A percentile compares a stretch with the other conserved stretches of the same genome.
Conservation (phyloP, 2,888 invertebrate species). For the Empis stercorea region DNA sequence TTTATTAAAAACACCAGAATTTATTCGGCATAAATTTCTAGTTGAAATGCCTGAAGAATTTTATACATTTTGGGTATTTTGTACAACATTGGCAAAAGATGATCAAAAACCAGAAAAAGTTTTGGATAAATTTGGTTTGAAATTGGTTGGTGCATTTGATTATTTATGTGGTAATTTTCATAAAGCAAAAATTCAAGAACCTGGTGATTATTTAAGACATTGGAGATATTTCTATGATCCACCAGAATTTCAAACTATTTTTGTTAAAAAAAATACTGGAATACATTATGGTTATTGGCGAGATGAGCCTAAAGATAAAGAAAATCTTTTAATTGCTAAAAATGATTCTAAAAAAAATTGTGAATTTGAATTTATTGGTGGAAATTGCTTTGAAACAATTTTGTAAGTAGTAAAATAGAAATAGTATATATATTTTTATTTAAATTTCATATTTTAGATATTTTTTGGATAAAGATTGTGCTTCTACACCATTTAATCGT, state of each 20-base stretch:
- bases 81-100: conserved; percentile 42
- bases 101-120: conserved; percentile 44
- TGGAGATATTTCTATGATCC: conserved; percentile 91
- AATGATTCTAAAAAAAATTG: conserved; percentile 59
- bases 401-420: conserved; percentile 7
- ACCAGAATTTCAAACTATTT: conserved; percentile 81
- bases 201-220: conserved; percentile 58
- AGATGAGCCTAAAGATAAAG: conserved; percentile 62
- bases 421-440: neutral
- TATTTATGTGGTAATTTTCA: conserved; percentile 52
- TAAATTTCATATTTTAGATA: conserved; percentile 10
- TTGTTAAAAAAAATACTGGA: conserved; percentile 55
- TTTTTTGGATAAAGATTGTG: conserved; percentile 28
- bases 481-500: conserved; percentile 47
- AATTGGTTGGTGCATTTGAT: conserved; percentile 80
- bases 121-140: conserved; percentile 51
- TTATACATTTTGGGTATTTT: conserved; percentile 69
- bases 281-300: conserved; percentile 85
- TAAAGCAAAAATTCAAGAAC: conserved; percentile 38
- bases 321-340: conserved; percentile 58
- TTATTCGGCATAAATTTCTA: conserved; percentile 61
- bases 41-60: conserved; percentile 86
- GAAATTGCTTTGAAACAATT: conserved; percentile 30
- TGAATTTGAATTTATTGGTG: conserved; percentile 54
- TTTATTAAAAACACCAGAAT: conserved; percentile 39